Conservation (phyloP, 2,113 vertebrate species). For the Burhinus bistriatus region DNA sequence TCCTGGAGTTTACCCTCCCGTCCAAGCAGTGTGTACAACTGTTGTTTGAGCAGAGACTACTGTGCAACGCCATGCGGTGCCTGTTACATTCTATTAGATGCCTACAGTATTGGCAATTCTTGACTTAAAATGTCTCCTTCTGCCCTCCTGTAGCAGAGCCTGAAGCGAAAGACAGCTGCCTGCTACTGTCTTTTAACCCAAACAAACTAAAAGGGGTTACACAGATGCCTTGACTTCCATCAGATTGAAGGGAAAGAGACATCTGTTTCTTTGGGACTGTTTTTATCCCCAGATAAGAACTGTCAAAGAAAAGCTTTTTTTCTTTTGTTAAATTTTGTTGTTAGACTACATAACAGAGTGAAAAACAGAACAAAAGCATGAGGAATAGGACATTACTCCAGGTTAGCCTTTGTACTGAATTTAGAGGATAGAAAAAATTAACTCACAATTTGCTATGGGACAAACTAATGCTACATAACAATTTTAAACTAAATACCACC, state of each 20-base stretch:
- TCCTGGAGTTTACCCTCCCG: not conserved
- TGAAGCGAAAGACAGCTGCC: not conserved
- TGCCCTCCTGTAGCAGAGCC: not conserved
- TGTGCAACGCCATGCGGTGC: too few relatives aligned
- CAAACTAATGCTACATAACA: not conserved
- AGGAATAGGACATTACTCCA: not conserved
- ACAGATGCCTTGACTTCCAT: not conserved
- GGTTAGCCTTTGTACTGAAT: not conserved
- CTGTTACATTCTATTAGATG: not conserved
- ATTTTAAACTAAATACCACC: not conserved
- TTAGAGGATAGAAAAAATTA: not conserved
- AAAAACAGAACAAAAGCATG: not conserved
- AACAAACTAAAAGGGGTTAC: not conserved
- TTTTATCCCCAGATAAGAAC: not conserved
- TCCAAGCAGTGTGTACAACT: not conserved
- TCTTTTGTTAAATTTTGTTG: not conserved
- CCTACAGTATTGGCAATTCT: not conserved
- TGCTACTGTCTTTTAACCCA: not conserved
- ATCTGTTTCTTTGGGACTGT: not conserved
- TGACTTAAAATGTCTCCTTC: not conserved
- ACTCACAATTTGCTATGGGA: not conserved
- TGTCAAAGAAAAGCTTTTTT: not conserved
- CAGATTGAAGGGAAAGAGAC: not conserved
- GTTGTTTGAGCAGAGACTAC: not conserved
- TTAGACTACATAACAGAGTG: not conserved